Evolutionary conservation across 2,888 invertebrate species (phyloP).

Genomic region (Lamellibrachia columna): DNA sequence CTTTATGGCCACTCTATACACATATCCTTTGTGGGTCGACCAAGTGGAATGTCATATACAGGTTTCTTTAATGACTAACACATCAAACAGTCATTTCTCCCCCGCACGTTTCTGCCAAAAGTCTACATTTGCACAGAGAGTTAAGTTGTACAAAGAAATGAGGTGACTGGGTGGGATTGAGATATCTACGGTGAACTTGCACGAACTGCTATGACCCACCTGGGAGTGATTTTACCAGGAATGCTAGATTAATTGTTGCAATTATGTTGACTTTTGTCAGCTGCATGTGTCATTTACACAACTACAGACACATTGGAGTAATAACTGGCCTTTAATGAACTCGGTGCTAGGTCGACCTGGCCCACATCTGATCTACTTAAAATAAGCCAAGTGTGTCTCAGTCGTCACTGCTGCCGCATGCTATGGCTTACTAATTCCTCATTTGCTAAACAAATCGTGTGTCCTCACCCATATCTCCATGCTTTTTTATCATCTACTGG

Average conservation of each 20-base stretch:
- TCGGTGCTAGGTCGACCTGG: background rate
- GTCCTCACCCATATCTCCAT: background rate
- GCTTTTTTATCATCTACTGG: background rate
- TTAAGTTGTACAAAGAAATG: background rate
- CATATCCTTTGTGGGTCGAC: background rate
- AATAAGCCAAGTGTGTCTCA: background rate
- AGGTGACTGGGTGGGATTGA: background rate
- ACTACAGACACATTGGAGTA: background rate
- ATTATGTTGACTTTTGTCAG: slow-evolving; percentile 14
- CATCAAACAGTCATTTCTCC: background rate
- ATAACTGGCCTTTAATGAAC: background rate
- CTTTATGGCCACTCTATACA: background rate
- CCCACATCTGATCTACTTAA: slow-evolving; percentile 3
- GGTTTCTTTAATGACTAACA: background rate
- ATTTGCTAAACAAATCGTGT: background rate
- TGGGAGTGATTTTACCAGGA: background rate
- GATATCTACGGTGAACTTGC: background rate
- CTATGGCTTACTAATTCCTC: background rate
- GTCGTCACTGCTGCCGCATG: background rate
- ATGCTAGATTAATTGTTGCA: slow-evolving; percentile 11
- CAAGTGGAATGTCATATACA: background rate
- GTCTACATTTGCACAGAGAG: background rate
- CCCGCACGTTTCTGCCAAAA: background rate
- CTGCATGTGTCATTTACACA: background rate
- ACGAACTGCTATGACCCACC: background rate